These are phyloP conservation scores for Scartelaos histophorus DNA, from an alignment of 2,113 vertebrate genomes.

Conservation along the genomic window DNA sequence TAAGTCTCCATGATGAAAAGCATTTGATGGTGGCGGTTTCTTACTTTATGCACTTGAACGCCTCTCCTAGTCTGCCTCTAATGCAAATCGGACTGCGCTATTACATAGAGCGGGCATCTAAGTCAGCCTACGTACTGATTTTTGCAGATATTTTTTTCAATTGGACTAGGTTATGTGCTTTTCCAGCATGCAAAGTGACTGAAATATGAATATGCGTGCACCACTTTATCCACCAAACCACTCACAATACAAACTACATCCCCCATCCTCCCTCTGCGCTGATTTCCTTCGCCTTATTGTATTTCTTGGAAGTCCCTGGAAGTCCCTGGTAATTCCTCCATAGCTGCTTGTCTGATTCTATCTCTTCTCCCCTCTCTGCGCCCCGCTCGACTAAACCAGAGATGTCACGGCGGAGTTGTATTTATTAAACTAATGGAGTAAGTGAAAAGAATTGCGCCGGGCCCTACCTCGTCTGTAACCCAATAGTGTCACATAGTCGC, in stretches of 20 bases:
- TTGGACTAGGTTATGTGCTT: too few relatives aligned
- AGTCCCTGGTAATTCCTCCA: constrained; percentile 44
- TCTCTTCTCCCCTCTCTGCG: constrained; percentile 31
- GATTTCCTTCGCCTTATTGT: constrained; percentile 37
- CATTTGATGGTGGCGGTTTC: too few relatives aligned
- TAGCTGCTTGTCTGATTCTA: constrained; percentile 49
- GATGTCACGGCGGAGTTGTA: constrained; percentile 58
- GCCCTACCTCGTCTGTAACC: constrained; percentile 14
- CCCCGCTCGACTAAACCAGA: constrained; percentile 59
- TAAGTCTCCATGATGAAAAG: too few relatives aligned
- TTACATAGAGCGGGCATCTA: too few relatives aligned
- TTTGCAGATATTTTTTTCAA: too few relatives aligned
- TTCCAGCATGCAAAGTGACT: too few relatives aligned
- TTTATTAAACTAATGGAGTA: constrained; percentile 72
- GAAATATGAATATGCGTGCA: constrained; percentile 10
- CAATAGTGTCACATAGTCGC: constrained; percentile 24
- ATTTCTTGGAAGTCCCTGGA: constrained; percentile 37
- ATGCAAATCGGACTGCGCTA: too few relatives aligned
- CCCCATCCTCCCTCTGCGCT: constrained; percentile 12
- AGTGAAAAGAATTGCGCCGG: constrained; percentile 56
- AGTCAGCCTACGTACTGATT: too few relatives aligned
- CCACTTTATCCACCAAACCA: constrained; percentile 21
- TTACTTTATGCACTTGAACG: too few relatives aligned
- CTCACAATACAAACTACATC: constrained; percentile 23
- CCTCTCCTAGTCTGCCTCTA: too few relatives aligned